Conservation (phyloP, 2,797 vertebrate genomes). For the Catamblyrhynchus diadema region DNA sequence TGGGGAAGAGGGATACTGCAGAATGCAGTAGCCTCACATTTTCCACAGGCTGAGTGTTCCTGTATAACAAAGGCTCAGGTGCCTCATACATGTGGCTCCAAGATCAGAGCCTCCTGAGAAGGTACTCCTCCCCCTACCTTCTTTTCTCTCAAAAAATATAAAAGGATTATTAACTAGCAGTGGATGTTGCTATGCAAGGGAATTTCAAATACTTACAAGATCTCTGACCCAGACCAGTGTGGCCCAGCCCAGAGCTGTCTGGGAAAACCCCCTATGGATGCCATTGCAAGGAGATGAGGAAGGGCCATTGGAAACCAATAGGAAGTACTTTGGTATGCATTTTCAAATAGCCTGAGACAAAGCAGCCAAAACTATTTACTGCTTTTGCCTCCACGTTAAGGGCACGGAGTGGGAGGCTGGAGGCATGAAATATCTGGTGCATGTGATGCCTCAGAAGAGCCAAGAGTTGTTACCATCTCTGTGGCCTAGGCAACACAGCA, state of each 20-base stretch:
- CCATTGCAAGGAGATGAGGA: neutral
- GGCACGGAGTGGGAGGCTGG: neutral
- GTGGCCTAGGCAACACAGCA: neutral
- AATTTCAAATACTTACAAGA: neutral
- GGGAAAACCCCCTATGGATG: accelerated
- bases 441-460: neutral
- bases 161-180: neutral
- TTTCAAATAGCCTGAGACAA: neutral
- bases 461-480: neutral
- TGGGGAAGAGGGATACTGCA: neutral
- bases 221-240: neutral
- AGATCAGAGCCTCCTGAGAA: neutral
- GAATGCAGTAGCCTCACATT: neutral
- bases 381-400: neutral
- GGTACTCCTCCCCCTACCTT: neutral
- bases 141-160: neutral
- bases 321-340: neutral
- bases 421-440: neutral
- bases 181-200: neutral
- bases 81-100: neutral
- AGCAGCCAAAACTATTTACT: neutral
- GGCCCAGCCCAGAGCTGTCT: neutral
- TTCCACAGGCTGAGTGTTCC: neutral
- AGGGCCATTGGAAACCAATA: neutral
- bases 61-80: neutral